Base-by-base conservation (phyloP, 2,888 invertebrate species). In the Phengaris alcon region DNA sequence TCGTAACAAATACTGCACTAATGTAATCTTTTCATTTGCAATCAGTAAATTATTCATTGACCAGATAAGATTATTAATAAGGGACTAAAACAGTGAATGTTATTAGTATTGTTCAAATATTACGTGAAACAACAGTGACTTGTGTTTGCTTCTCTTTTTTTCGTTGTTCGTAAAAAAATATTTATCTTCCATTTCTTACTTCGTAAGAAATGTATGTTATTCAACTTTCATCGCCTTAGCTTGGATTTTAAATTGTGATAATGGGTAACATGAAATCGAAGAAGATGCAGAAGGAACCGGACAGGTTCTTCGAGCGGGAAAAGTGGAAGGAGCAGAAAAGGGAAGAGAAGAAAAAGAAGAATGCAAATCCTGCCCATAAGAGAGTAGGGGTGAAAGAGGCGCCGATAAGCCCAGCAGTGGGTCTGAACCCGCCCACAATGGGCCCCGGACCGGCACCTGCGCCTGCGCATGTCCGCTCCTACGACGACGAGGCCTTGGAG, bases 401-500 rank as follows among this genome's bases (percentile, higher is more conserved):
- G 5, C 83, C 88, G 8, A 70, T 88, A 73, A 79, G 81, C 15
- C 81, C 85, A 44, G 76, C 81, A 12, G 82, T 79, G 22, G 79
- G 84, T 68, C 79, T 84, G n/a, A 79, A 82, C 10, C 82, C 84
- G 7, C 82, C 84, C 15, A 70, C 79, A n/a, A 82, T 80, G 7
- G 79, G 84, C 3, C 78, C 81, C 22, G 77, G 74, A 73, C 81
- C 84, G n/a, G 74, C 81, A 15, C 84, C 88, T n/a, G 79, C 88
- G 77, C 86, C 88, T 2, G 82, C 88, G 69, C 86, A 87, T 68
- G 81, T 87, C 4, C 86, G 88, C 73, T 87, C 90, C 76, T 93
- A 93, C 79, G 94, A 95, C 79, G 93, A 94, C 75, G 93, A 93
- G 77, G 91, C 95, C 74, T 87, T 95, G 76, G 85, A 91, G 70